phyloP scores from a whole-genome alignment of 1,140 invertebrate genomes.

The Rhopalosiphum padi region DNA sequence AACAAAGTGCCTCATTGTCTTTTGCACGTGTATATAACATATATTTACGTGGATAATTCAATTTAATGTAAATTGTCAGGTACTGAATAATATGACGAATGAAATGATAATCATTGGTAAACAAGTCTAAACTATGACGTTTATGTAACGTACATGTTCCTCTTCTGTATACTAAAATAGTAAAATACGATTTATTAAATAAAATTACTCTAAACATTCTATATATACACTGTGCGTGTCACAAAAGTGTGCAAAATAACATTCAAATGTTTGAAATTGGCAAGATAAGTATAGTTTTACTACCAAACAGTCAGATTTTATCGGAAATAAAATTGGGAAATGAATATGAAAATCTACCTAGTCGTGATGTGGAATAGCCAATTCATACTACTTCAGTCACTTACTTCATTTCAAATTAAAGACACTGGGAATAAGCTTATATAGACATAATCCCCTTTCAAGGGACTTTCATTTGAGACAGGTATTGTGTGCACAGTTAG shows the following conservation, averaged over 20 bases:
- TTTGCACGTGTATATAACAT: background rate
- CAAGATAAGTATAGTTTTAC: background rate
- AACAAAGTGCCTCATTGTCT: background rate
- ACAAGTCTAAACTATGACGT: background rate
- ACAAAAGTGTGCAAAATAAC: background rate
- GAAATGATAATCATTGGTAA: background rate
- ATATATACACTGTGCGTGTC: rapidly evolving
- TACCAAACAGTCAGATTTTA: background rate
- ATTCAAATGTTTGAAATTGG: background rate
- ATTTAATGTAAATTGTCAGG: background rate
- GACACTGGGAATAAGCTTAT: background rate
- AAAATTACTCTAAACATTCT: too few relatives aligned
- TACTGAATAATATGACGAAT: background rate
- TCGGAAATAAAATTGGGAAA: background rate
- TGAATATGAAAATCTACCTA: background rate
- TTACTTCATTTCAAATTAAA: slow-evolving; percentile 11
- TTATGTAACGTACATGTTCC: background rate
- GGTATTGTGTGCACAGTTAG: background rate
- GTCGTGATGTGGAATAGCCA: background rate
- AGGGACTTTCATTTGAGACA: background rate
- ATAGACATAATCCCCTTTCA: background rate
- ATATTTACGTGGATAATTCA: background rate
- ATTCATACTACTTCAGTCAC: background rate
- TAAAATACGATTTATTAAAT: too few relatives aligned
- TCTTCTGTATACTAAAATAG: too few relatives aligned